Evolutionary conservation across 2,113 vertebrate species (phyloP), one percentile per base, ranked within the genome.

Genomic region (Semicossyphus pulcher): DNA sequence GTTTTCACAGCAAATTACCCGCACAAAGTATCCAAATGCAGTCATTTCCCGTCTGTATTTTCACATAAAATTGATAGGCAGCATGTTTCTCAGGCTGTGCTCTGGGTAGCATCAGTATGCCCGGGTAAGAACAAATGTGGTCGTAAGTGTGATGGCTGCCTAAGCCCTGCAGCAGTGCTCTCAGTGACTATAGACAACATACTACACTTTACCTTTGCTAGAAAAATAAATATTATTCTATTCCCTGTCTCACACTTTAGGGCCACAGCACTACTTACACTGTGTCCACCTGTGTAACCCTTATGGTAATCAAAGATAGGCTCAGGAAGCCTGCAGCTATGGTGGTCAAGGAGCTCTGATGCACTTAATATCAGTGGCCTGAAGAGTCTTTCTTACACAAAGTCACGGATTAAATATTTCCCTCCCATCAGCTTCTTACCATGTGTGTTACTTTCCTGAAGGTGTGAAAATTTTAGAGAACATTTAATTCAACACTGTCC

Each of bases 11-110:
- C 63, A 83, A 86, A 88, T 85, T 74, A 83, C 85, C 72, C 69
- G 53, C 69, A 58, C 58, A 58, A 83, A 68, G 26, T 65, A 81
- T 85, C 83, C 73, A 89, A 89, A 85, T 80, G 73, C 76, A 77
- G 69, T 83, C 76, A 84, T 88, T 86, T 78, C 69, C 83, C 76
- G 39, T 85, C 78, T 86, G 80, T 84, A 67, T 77, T 84, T 86
- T 84, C 81, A 79, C 80, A 86, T 88, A 77, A 87, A 81, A 87
- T 73, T 83, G 56, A 85, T 78, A 69, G 73, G 72, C 82, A 52
- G 66, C 77, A 64, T 86, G 82, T 74, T 68, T 76, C 57, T 72
- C 72, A 25, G 71, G 72, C 64, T 72, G 72, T 34, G 56, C 44
- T 76, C 26, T 42, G 25, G 15, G 66, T 34, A 47, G 75, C 29